A percentile compares a stretch with the other conserved stretches of the same genome.
phyloP scores from a whole-genome alignment of 1,140 invertebrate species.

The Hycleus cichorii region DNA sequence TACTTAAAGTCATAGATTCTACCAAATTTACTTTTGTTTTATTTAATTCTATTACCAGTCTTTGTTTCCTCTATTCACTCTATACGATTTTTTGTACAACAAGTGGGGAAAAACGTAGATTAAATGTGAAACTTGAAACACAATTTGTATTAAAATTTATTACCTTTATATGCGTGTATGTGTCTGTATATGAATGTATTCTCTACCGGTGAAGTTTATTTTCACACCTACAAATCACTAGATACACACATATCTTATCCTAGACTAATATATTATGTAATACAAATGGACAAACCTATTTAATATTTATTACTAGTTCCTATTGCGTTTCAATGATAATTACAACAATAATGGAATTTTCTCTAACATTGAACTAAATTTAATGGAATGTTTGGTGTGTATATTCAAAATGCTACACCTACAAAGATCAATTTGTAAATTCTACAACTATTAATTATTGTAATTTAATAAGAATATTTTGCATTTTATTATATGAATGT shows the following conservation, averaged over 20 bases:
- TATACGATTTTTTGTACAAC: not conserved
- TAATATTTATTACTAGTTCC: slow-evolving; percentile 19
- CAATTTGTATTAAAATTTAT: slow-evolving; percentile 9
- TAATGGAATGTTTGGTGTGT: no score
- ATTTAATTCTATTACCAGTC: no score
- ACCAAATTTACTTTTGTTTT: no score
- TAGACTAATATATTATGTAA: slow-evolving; percentile 20
- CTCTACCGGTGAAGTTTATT: slow-evolving; percentile 6
- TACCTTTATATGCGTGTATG: not conserved
- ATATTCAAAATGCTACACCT: no score
- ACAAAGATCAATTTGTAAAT: no score
- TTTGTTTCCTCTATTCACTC: not conserved
- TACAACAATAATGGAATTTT: slow-evolving; percentile 9
- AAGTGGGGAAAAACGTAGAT: not conserved
- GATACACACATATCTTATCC: slow-evolving; percentile 10
- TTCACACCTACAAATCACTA: slow-evolving; percentile 15
- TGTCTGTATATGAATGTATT: not conserved
- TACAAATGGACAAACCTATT: slow-evolving; percentile 10
- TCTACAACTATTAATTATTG: no score
- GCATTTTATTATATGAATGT: no score
- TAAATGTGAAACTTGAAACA: not conserved
- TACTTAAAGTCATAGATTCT: no score
- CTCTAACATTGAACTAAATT: no score
- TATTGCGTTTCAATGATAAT: slow-evolving; percentile 17
- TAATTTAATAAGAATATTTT: no score